Evolutionary conservation across 2,113 vertebrate species (phyloP).

Genomic region (Anser brachyrhynchus): DNA sequence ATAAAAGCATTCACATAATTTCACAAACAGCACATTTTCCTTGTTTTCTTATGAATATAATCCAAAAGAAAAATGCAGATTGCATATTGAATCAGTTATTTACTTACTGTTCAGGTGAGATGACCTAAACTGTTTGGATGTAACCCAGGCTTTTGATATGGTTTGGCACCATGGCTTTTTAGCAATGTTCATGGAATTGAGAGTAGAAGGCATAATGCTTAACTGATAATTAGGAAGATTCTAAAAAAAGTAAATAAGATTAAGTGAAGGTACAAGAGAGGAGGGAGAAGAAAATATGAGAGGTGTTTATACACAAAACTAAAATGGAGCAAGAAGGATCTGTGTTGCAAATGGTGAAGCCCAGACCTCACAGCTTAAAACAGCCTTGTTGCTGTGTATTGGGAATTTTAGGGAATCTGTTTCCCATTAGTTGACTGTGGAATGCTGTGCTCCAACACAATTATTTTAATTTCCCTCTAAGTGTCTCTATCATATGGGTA

Average conservation of each 20-base stretch:
- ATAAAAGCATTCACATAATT: not conserved
- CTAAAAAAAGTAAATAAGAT: constrained; percentile 56
- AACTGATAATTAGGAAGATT: constrained; percentile 9
- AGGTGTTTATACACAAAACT: not conserved
- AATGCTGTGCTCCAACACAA: not conserved
- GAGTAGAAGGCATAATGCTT: constrained; percentile 1
- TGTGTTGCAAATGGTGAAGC: not conserved
- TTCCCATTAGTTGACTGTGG: not conserved
- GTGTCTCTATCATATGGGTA: rapidly evolving
- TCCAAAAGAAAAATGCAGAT: not conserved
- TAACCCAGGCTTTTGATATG: not conserved
- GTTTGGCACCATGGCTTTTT: constrained; percentile 30
- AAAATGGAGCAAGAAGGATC: not conserved
- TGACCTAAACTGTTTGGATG: not conserved
- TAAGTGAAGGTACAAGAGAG: constrained; percentile 19
- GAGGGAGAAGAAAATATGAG: constrained; percentile 28
- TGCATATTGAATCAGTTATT: not conserved
- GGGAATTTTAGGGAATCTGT: not conserved
- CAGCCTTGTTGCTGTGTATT: not conserved
- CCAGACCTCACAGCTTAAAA: not conserved
- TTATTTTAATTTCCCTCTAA: not conserved
- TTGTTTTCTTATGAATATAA: not conserved
- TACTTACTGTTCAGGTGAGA: not conserved
- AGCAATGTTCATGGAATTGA: constrained; percentile 29
- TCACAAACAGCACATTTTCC: not conserved